phyloP scores from a whole-genome alignment of 2,888 invertebrate genomes.

The Deilephila elpenor region DNA sequence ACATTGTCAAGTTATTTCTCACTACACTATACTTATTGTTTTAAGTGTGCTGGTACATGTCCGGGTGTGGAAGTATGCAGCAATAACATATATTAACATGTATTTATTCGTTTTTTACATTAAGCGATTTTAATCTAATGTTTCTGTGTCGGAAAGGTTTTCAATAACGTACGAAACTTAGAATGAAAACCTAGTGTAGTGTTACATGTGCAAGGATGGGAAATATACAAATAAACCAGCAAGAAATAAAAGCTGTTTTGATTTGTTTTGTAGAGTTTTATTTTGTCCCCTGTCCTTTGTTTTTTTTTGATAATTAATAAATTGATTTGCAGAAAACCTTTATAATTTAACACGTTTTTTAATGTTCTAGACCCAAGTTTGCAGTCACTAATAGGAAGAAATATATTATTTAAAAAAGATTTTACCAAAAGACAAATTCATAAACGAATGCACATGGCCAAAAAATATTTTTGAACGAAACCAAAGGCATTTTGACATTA shows the following conservation, averaged over 20 bases:
- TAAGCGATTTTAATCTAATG: conserved; percentile 53
- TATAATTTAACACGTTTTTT: too few relatives aligned
- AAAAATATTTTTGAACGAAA: conserved; percentile 18
- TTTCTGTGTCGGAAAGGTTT: conserved; percentile 54
- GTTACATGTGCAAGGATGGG: conserved; percentile 69
- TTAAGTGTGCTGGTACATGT: conserved; percentile 45
- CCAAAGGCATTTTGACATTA: too few relatives aligned
- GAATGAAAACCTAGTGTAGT: conserved; percentile 63
- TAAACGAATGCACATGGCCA: too few relatives aligned
- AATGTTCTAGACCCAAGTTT: too few relatives aligned
- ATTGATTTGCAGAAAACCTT: too few relatives aligned
- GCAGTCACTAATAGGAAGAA: too few relatives aligned
- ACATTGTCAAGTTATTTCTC: conserved; percentile 47
- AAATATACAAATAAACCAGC: conserved; percentile 76
- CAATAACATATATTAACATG: conserved; percentile 51
- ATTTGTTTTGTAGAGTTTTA: conserved; percentile 74
- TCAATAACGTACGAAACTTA: conserved; percentile 53
- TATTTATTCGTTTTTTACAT: conserved; percentile 48
- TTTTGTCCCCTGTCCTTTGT: conserved; percentile 39
- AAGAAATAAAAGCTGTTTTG: conserved; percentile 82
- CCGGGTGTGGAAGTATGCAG: conserved; percentile 49
- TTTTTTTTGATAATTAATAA: neutral
- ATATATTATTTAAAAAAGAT: too few relatives aligned
- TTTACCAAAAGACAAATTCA: too few relatives aligned
- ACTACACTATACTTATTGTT: conserved; percentile 46